These are phyloP conservation scores for Eucera pruinosa DNA, from an alignment of 2,888 invertebrate species.

Conservation along the genomic window DNA sequence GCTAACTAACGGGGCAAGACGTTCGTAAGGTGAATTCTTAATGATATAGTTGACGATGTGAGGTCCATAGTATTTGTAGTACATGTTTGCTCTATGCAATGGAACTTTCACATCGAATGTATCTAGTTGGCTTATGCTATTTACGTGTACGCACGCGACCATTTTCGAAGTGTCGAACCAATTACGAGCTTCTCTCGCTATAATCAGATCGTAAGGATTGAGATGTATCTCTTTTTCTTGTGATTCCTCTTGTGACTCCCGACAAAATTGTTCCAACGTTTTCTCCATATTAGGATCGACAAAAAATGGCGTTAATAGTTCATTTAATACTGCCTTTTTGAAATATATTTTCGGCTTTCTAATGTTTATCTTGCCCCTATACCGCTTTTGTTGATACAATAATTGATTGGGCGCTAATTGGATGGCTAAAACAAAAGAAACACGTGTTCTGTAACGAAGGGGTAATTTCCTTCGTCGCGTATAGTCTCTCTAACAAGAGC, in stretches of 20 bases:
- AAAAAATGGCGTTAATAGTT: conserved; percentile 88
- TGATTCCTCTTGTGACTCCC: conserved; percentile 74
- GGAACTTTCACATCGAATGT: conserved; percentile 87
- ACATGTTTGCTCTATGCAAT: conserved; percentile 89
- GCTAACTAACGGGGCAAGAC: conserved; percentile 88
- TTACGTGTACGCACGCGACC: conserved; percentile 90
- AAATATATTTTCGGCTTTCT: conserved; percentile 90
- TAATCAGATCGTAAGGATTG: conserved; percentile 90
- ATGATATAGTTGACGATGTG: conserved; percentile 89
- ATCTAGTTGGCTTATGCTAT: conserved; percentile 89
- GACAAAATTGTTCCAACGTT: conserved; percentile 85
- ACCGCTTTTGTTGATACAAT: conserved; percentile 86
- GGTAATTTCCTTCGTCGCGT: too few species aligned
- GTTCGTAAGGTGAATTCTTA: conserved; percentile 88
- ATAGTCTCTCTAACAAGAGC: too few species aligned
- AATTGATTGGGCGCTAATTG: conserved; percentile 76
- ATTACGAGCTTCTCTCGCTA: conserved; percentile 89
- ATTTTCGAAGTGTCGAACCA: conserved; percentile 90
- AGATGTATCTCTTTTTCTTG: conserved; percentile 68
- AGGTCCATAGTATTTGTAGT: conserved; percentile 88
- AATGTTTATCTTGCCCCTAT: conserved; percentile 91
- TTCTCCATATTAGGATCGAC: conserved; percentile 82
- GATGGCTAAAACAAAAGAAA: conserved; percentile 74
- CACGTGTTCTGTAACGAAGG: too few species aligned
- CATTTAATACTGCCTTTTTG: conserved; percentile 88